These are phyloP conservation scores for Drosophila mauritiana DNA, from an alignment of 1,140 invertebrate species.

Conservation along the genomic window DNA sequence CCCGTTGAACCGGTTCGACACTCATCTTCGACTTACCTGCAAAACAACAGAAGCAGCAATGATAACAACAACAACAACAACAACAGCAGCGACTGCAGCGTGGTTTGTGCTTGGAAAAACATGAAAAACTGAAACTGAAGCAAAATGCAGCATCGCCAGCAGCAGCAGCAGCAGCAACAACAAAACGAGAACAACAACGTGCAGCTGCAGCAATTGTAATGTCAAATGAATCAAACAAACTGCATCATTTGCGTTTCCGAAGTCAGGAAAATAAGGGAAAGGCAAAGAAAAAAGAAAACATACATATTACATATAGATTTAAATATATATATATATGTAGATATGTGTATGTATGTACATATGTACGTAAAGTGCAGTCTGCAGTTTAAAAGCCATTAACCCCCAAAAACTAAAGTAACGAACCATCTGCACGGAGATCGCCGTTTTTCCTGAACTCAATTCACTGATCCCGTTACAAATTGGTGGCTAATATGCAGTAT, in stretches of 20 bases:
- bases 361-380: slow-evolving; percentile 10
- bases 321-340: background rate
- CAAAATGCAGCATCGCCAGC: slow-evolving; percentile 6
- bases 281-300: slow-evolving; percentile 6
- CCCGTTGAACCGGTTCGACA: slow-evolving; percentile 33
- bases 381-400: slow-evolving; percentile 13
- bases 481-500: background rate
- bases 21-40: slow-evolving; percentile 33
- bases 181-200: background rate
- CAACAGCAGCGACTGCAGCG: slow-evolving; percentile 1
- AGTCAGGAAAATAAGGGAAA: slow-evolving; percentile 4
- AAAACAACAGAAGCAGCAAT: slow-evolving; percentile 26
- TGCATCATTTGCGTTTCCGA: slow-evolving; percentile 8
- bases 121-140: slow-evolving; percentile 11
- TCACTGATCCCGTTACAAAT: background rate
- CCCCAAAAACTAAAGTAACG: slow-evolving; percentile 3
- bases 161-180: background rate
- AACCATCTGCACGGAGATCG: too few relatives aligned
- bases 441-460: background rate
- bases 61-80: slow-evolving; percentile 18
- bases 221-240: slow-evolving; percentile 25
- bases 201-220: slow-evolving; percentile 29
- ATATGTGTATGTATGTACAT: background rate
- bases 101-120: slow-evolving; percentile 6
- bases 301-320: background rate